Evolutionary conservation across 2,797 vertebrate species (phyloP).

Genomic region (Rachycentron canadum): DNA sequence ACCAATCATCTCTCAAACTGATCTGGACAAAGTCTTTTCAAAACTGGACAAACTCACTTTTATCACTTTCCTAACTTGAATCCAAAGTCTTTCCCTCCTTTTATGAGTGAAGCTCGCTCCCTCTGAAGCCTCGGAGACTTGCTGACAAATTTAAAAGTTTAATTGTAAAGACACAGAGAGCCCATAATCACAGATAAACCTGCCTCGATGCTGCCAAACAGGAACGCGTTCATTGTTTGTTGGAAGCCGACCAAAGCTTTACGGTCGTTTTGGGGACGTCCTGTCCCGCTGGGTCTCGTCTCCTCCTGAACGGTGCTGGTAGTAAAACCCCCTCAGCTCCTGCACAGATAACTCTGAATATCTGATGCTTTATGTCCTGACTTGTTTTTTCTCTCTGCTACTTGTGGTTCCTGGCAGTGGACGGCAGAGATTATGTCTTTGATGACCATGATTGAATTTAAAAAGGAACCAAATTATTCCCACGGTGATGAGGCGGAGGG

Average conservation of each 20-base stretch:
- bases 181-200: slow-evolving; percentile 4
- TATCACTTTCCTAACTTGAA: neutral
- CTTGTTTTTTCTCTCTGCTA: neutral
- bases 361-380: slow-evolving; percentile 38
- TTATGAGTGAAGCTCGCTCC: neutral
- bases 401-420: slow-evolving; percentile 22
- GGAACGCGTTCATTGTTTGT: neutral
- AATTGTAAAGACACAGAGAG: slow-evolving; percentile 16
- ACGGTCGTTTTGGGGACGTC: neutral
- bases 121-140: slow-evolving; percentile 1
- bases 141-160: slow-evolving; percentile 4
- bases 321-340: neutral
- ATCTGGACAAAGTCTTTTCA: no score
- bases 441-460: slow-evolving; percentile 31
- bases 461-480: slow-evolving; percentile 28
- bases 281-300: slow-evolving; percentile 27
- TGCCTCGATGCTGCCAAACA: neutral
- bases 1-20: no score
- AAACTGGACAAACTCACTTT: no score
- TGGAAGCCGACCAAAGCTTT: slow-evolving; percentile 34
- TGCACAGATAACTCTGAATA: slow-evolving; percentile 21
- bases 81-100: neutral
- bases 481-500: neutral
- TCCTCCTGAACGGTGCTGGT: slow-evolving; percentile 29
- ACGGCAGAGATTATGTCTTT: slow-evolving; percentile 31